Evolutionary conservation across 1,140 invertebrate species (phyloP), one percentile per base, ranked within the genome.

Genomic region (Ips nitidus): DNA sequence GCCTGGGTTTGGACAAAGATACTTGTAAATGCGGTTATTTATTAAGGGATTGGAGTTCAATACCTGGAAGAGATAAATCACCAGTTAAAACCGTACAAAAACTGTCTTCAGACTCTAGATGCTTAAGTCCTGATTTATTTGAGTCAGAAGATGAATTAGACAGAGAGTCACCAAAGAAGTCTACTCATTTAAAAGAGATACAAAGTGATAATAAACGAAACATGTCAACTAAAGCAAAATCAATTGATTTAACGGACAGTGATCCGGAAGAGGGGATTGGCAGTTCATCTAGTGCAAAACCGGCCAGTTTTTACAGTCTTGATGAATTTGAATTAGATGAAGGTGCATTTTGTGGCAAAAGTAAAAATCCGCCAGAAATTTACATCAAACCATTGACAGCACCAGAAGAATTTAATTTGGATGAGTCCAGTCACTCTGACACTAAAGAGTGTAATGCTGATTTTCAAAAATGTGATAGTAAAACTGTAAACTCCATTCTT

Each of bases 81-180:
- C 75, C 75, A 53, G 41, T 50, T 55, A 55, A 55, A 55, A 6
- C 36, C 37, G n/a, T 2, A 2, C n/a, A 55, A 6, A 55, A n/a
- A 55, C 22, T 50, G 22, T 50, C 45, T 50, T 8, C 45, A 8
- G 45, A 50, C 45, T 41, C 1, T 47, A 60, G 59, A 63, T 79
- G 81, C 77, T 55, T 71, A 57, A 85, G 84, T 8, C 85, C 85
- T 47, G 85, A 86, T 77, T 75, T 86, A 60, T 86, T 86, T 80
- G 72, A 57, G n/a, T 79, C 77, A 7, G 75, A 76, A 42, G 72
- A 75, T 58, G 76, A 78, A 61, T 50, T 3, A 41, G 1, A 50
- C 22, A 22, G 22, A 50, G 22, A 22, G 7, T 50, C 3, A 2
- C 45, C 45, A 50, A 50, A 50, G 22, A 50, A 2, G 7, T 50